These are phyloP conservation scores for Dorcus parallelipipedus DNA, from an alignment of 2,888 invertebrate genomes.

Conservation along the genomic window DNA sequence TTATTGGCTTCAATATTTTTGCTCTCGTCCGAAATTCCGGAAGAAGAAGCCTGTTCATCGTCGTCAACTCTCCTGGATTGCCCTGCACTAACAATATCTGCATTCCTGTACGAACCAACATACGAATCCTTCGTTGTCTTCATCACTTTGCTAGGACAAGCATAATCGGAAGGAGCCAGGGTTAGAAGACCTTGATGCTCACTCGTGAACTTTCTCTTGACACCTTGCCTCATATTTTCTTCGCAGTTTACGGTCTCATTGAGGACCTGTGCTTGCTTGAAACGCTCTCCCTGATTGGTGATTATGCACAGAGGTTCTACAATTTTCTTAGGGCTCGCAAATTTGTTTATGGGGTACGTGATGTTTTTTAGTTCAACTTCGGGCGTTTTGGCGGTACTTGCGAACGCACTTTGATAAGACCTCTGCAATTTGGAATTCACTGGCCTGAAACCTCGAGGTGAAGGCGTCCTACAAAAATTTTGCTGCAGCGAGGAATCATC, in stretches of 20 bases:
- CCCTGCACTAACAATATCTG: not conserved
- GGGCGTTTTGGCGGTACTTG: conserved; percentile 12
- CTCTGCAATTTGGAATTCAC: conserved; percentile 29
- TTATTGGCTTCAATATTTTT: conserved; percentile 30
- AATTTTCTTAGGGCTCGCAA: conserved; percentile 30
- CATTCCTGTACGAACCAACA: conserved; percentile 12
- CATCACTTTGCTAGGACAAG: conserved; percentile 17
- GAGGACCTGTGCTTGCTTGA: conserved; percentile 41
- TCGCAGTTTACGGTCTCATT: conserved; percentile 40
- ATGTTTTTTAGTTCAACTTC: conserved; percentile 39
- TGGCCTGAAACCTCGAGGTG: conserved; percentile 41
- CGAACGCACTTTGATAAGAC: conserved; percentile 26
- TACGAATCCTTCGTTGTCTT: conserved; percentile 15
- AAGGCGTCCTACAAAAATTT: conserved; percentile 21
- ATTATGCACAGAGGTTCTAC: conserved; percentile 44
- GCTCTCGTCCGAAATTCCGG: conserved; percentile 5
- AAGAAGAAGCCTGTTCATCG: conserved; percentile 18
- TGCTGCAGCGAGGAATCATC: conserved; percentile 4
- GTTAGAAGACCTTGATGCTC: conserved; percentile 35
- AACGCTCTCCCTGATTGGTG: conserved; percentile 44
- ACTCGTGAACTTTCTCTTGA: conserved; percentile 33
- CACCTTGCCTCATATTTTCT: conserved; percentile 39
- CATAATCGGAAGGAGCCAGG: conserved; percentile 22
- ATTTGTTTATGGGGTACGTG: conserved; percentile 41
- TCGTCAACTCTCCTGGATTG: not conserved